Evolutionary conservation across 2,888 invertebrate species (phyloP), one percentile per base, ranked within the genome.

Genomic region (Cynaeus angustus): DNA sequence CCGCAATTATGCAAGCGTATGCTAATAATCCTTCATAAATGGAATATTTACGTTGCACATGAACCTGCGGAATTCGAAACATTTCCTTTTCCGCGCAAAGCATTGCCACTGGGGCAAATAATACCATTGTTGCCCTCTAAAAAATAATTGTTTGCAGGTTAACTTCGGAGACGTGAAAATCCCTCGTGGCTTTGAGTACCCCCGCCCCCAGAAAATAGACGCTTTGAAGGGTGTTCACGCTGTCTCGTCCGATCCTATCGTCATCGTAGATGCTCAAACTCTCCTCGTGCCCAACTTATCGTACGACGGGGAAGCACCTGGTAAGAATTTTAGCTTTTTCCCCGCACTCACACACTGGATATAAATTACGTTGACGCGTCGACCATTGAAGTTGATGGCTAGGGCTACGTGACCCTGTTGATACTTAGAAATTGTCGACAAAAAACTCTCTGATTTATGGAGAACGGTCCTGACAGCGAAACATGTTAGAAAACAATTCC

Each of bases 211-310:
- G 79, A 93, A 94, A 85, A 88, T 96, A 75, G 90, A 89, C 5
- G 87, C 90, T 1, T 86, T 97, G 73, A 88, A 89, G 66, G 94
- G 95, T 16, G 93, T 95, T 61, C 96, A 97, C 84, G 92, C 90
- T 16, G 94, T 97, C 1, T 88, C 91, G 37, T 96, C 96, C 0
- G 96, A 96, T 80, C 91, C 92, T 73, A 90, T 97, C 75, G 94
- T 96, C 46, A 90, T 96, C 72, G 96, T 97, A 46, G 97, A 97
- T 85, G 95, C 97, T 13, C 97, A 97, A 87, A 97, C 97, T 12
- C 89, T 97, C 76, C 89, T 97, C 76, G 89, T 97, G 77, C 96
- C 96, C 14, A 92, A 94, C 86, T 94, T 97, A 85, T 94, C 92
- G 9, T 97, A 96, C 82, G 97, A 97, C 80, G 97, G 97, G 70